These are phyloP conservation scores for Drosophila repleta DNA, from an alignment of 1,140 invertebrate genomes.

Conservation along the genomic window DNA sequence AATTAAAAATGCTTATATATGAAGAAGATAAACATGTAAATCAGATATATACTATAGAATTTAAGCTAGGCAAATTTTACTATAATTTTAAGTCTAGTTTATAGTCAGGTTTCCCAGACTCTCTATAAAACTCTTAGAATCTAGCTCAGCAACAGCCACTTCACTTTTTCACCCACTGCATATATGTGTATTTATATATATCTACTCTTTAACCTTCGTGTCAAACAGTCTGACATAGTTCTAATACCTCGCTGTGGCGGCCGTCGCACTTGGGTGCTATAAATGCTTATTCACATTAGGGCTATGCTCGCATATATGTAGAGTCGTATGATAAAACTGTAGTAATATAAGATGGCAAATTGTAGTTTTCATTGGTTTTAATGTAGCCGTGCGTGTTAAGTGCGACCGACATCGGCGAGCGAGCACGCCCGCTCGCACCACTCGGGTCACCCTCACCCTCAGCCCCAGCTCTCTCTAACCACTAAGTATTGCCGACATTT, in stretches of 20 bases:
- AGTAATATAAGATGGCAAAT: conserved; percentile 72
- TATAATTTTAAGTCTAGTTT: too few relatives aligned
- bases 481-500: conserved; percentile 68
- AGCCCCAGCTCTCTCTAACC: conserved; percentile 28
- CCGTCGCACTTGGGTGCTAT: conserved; percentile 10
- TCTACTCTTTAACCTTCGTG: neutral
- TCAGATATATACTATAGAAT: too few relatives aligned
- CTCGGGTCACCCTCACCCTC: neutral
- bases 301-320: neutral
- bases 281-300: conserved; percentile 33
- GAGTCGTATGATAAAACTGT: conserved; percentile 63
- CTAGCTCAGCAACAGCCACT: too few relatives aligned
- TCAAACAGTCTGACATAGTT: conserved; percentile 25
- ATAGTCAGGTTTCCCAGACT: too few relatives aligned
- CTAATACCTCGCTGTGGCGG: conserved; percentile 31
- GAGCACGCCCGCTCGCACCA: conserved; percentile 11
- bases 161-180: too few relatives aligned
- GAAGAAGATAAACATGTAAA: too few relatives aligned
- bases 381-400: conserved; percentile 73
- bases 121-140: too few relatives aligned
- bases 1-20: neutral
- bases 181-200: too few relatives aligned
- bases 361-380: conserved; percentile 83
- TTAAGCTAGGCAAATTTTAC: too few relatives aligned
- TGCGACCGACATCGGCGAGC: conserved; percentile 54